Percentiles rank a stretch among this genome's conserved stretches.
Conservation (phyloP, 2,797 vertebrate species). For the Cottoperca gobio region DNA sequence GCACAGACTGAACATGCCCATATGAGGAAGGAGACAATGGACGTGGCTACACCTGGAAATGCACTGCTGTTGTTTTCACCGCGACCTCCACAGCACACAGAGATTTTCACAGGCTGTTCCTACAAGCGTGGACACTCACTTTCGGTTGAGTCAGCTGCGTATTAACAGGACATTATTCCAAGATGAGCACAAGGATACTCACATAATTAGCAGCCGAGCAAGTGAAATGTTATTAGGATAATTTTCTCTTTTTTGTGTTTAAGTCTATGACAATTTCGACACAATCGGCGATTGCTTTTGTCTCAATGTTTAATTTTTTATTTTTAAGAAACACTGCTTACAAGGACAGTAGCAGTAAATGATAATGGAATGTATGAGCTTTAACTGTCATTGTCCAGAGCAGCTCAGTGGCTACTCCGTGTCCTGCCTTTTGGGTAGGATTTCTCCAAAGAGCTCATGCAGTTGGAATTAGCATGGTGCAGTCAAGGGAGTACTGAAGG, state of each 20-base stretch:
- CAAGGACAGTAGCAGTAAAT: slow-evolving; percentile 26
- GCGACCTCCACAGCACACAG: slow-evolving; percentile 83
- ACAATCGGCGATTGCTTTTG: slow-evolving; percentile 1
- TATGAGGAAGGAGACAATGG: slow-evolving; percentile 85
- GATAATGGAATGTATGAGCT: slow-evolving; percentile 46
- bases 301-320: background rate
- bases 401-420: slow-evolving; percentile 53
- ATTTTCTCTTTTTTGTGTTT: background rate
- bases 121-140: slow-evolving; percentile 47
- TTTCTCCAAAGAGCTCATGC: slow-evolving; percentile 77
- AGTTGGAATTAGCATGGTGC: slow-evolving; percentile 80
- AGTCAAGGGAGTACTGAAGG: slow-evolving; percentile 83
- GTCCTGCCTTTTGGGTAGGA: slow-evolving; percentile 77
- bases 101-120: slow-evolving; percentile 74
- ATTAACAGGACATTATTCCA: slow-evolving; percentile 50
- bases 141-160: slow-evolving; percentile 50
- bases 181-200: slow-evolving; percentile 37
- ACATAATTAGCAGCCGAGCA: slow-evolving; percentile 21
- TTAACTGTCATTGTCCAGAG: slow-evolving; percentile 66
- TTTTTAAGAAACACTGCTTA: slow-evolving; percentile 12
- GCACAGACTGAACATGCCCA: slow-evolving; percentile 84
- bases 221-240: background rate
- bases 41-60: slow-evolving; percentile 83
- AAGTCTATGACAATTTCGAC: background rate
- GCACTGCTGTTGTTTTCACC: slow-evolving; percentile 84